phyloP scores from a whole-genome alignment of 2,797 vertebrate genomes.

The Sparus aurata region DNA sequence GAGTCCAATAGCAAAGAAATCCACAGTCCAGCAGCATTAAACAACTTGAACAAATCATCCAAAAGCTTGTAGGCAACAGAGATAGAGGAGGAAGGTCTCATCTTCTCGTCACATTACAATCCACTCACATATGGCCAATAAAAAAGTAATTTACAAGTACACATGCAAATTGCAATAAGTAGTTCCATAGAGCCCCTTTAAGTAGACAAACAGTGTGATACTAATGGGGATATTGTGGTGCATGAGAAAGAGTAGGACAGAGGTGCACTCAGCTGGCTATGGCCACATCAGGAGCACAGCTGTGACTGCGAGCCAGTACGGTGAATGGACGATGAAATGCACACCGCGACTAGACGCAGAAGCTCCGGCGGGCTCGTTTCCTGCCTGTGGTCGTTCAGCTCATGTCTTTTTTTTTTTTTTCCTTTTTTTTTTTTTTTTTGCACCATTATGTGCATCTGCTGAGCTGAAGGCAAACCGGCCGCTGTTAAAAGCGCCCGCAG shows the following conservation, averaged over 20 bases:
- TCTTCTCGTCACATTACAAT: too few relatives aligned
- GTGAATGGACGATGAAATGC: slow-evolving; percentile 40
- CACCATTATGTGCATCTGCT: slow-evolving; percentile 47
- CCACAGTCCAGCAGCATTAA: too few relatives aligned
- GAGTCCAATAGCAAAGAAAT: too few relatives aligned
- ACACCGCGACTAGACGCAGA: slow-evolving; percentile 34
- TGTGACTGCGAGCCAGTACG: slow-evolving; percentile 33
- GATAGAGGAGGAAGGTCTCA: too few relatives aligned
- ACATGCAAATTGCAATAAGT: too few relatives aligned
- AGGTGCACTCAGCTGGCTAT: slow-evolving; percentile 41
- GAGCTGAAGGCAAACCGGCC: slow-evolving; percentile 51
- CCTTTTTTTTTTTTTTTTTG: not conserved
- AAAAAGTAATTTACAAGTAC: too few relatives aligned
- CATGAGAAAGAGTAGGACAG: slow-evolving; percentile 30
- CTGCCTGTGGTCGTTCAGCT: slow-evolving; percentile 41
- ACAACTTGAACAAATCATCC: too few relatives aligned
- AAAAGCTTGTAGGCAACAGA: too few relatives aligned
- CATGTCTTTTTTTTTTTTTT: slow-evolving; percentile 20
- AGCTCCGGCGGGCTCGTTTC: slow-evolving; percentile 33
- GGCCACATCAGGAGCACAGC: slow-evolving; percentile 54
- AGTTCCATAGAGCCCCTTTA: not conserved
- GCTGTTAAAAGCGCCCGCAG: slow-evolving; percentile 51
- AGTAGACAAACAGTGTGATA: not conserved
- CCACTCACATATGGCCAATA: too few relatives aligned
- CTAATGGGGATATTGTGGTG: not conserved